Percentiles rank a stretch among this genome's conserved stretches.
Conservation (phyloP, 2,113 vertebrate species). For the Oryzias woworae region DNA sequence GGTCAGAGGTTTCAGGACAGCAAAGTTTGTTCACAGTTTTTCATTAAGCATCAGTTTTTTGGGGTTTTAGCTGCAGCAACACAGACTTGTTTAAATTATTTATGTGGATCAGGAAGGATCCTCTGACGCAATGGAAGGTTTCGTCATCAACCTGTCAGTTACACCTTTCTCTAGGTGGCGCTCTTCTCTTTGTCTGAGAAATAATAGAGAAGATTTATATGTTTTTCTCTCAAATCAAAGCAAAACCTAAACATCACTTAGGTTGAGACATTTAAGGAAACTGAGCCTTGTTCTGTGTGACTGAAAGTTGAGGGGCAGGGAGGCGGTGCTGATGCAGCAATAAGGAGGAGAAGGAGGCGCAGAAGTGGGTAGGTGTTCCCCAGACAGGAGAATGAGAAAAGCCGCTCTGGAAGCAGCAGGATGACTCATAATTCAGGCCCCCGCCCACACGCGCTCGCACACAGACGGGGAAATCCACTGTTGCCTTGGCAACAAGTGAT, state of each 20-base stretch:
- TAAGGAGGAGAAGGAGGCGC: constrained; percentile 9
- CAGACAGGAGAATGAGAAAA: constrained; percentile 63
- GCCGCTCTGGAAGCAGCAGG: constrained; percentile 56
- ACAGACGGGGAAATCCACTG: constrained; percentile 60
- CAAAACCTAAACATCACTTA: constrained; percentile 1
- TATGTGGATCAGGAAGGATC: neutral
- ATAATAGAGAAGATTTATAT: neutral
- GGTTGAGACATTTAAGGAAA: neutral
- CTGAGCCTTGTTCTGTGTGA: neutral
- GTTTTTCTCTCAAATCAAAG: constrained; percentile 1
- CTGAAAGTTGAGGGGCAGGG: neutral
- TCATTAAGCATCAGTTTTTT: too few relatives aligned
- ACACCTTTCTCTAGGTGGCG: constrained; percentile 34
- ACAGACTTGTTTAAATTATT: too few relatives aligned
- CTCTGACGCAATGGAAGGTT: neutral
- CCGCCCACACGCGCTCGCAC: constrained; percentile 29
- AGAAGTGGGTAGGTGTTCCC: constrained; percentile 66
- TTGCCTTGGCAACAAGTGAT: constrained; percentile 65
- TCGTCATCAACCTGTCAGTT: neutral
- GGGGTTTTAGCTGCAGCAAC: too few relatives aligned
- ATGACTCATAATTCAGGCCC: constrained; percentile 67
- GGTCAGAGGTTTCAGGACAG: too few relatives aligned
- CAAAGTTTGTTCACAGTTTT: too few relatives aligned
- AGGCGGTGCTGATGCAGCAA: neutral
- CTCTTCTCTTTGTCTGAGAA: constrained; percentile 16